Evolutionary conservation across 1,140 invertebrate genomes (phyloP), one percentile per base, ranked within the genome.

Genomic region (Rhagoletis pomonella): DNA sequence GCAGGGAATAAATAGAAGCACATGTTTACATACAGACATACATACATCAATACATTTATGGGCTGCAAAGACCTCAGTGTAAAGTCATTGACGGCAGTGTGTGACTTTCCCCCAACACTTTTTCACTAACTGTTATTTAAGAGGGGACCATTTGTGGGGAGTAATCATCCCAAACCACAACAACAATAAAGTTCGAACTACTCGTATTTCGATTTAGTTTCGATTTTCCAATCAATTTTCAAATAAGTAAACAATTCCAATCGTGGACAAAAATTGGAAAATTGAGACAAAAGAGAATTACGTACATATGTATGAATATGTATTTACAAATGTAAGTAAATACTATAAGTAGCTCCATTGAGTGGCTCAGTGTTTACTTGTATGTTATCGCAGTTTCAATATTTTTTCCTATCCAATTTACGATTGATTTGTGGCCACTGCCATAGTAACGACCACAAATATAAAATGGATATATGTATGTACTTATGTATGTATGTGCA

Each of bases 381-480:
- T 39, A 4, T 67, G 19, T 29, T 64, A 64, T 64, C 10, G 10
- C 9, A 17, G 64, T 39, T 39, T 67, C 2, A 6, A 14, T 67
- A 39, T 67, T 64, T 29, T 67, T 19, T 67, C 5, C 19, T 9
- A 67, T 67, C 64, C 64, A 67, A 67, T 67, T 67, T 67, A 67
- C 64, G 64, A 67, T 67, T 67, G 64, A 39, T 67, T 67, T 67
- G 64, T 67, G 64, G 64, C 64, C 64, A 67, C n/a, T 67, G 64
- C 29, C 19, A 67, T 19, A 29, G 64, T 29, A 67, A 39, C n/a
- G 64, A 67, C 29, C 29, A 29, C 29, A 67, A 29, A 67, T n/a
- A 67, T 67, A 67, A 67, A 67, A 3, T 29, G 39, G 5, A 67
- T 7, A 29, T 19, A 4, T 67, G 5, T 62, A 29, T 29, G 29